Conservation (phyloP, 2,888 invertebrate genomes). For the Drosophila kambysellisi region DNA sequence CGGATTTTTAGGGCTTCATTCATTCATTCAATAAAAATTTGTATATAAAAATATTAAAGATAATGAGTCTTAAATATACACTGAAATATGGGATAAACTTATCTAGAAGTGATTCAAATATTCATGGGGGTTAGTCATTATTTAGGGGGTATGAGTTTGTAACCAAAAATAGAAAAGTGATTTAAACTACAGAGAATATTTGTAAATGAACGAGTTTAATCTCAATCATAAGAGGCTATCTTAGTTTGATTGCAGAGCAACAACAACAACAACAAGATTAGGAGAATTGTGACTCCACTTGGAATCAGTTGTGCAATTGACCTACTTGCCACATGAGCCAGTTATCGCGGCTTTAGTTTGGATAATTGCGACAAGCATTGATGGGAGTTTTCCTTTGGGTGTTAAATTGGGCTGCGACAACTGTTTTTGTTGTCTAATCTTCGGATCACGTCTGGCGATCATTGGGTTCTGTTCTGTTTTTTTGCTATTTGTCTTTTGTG, state of each 20-base stretch:
- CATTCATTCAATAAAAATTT: background rate
- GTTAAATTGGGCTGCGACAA: background rate
- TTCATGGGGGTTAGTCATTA: background rate
- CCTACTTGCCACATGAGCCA: constrained; percentile 3
- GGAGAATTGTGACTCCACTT: background rate
- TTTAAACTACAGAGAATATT: background rate
- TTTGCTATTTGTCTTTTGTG: constrained; percentile 1
- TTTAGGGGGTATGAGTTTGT: background rate
- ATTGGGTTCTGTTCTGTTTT: background rate
- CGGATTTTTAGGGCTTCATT: background rate
- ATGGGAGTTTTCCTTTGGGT: background rate
- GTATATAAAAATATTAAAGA: background rate
- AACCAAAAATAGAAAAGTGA: background rate
- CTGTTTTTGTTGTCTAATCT: constrained; percentile 2
- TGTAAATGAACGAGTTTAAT: background rate
- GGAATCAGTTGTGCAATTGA: background rate
- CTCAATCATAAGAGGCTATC: background rate
- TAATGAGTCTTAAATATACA: background rate
- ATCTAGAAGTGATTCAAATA: background rate
- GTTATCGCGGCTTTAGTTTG: background rate
- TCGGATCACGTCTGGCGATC: constrained; percentile 2
- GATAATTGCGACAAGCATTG: constrained; percentile 8
- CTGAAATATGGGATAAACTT: background rate
- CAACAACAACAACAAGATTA: background rate
- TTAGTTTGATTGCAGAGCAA: background rate